A percentile compares a stretch with the other conserved stretches of the same genome.
Conservation (phyloP, 2,888 invertebrate genomes). For the Nudaria mundana region DNA sequence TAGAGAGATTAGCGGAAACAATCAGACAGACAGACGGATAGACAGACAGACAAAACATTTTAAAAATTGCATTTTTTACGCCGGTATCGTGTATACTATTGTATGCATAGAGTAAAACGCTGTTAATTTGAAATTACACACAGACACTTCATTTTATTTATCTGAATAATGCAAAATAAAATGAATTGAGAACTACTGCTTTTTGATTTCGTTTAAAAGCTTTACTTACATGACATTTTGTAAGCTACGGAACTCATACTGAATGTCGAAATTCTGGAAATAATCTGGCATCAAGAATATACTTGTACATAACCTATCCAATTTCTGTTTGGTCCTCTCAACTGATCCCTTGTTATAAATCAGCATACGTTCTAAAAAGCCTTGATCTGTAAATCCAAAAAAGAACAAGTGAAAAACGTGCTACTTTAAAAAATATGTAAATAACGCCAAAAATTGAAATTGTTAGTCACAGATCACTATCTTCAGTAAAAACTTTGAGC, state of each 20-base stretch:
- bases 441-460: too few species aligned
- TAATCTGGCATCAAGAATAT: neutral
- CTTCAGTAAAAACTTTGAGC: too few species aligned
- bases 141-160: neutral
- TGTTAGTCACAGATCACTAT: too few species aligned
- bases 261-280: neutral
- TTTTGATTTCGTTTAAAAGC: too few species aligned
- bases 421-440: too few species aligned
- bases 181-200: neutral
- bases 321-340: constrained; percentile 5
- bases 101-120: too few species aligned
- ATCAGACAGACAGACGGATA: too few species aligned
- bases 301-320: constrained; percentile 6
- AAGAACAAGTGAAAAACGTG: too few species aligned
- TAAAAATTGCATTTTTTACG: too few species aligned
- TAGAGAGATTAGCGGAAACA: too few species aligned
- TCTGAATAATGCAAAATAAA: neutral
- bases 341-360: constrained; percentile 5
- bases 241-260: neutral
- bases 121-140: too few species aligned
- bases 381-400: constrained; percentile 37
- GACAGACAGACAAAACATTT: neutral
- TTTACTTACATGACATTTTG: neutral
- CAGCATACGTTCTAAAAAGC: constrained; percentile 26
- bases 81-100: too few species aligned